Evolutionary conservation across 1,140 invertebrate species (phyloP), one percentile per base, ranked within the genome.

Genomic region (Lepidurus apus): DNA sequence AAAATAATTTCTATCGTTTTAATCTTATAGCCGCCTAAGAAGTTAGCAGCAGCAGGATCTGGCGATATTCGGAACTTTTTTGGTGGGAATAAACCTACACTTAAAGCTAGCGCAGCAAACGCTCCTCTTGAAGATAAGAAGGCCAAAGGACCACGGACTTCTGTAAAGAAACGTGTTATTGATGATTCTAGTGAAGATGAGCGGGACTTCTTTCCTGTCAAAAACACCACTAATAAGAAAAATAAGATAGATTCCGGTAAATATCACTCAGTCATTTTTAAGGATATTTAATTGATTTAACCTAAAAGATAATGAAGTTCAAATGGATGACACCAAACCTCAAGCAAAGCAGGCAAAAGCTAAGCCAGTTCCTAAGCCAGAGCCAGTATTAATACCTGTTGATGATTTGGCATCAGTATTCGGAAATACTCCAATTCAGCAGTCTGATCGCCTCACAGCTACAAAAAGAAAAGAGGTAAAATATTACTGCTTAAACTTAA

Each of bases 11-110:
- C 53, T 65, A 42, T 24, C n/a, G 3, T n/a, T 75, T 13, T 26
- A 21, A 34, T 3, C 43, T n/a, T 21, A 17, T 13, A 43, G 74
- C 42, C 75, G 11, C 43, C 75, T 43, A 44, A 43, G 75, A 26
- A 47, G 75, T 77, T 43, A n/a, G 47, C 75, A 21, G 75, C 7
- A 7, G 9, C 24, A 7, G 43, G 75, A 11, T 43, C 43, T 4
- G 24, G 1, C 21, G 78, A 79, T 42, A 79, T 79, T 74, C 74
- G 78, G 43, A 75, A 79, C n/a, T 79, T 79, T 24, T 79, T 79
- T 43, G 75, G 53, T 43, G 42, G 43, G 43, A 11, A 73, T 78
- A 4, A 43, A 42, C 43, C 73, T 44, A 17, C 26, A 65, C 43
- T 13, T 42, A 76, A 45, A 76, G 7, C 75, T 7, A 26, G 24